These are phyloP conservation scores for Rhagoletis pomonella DNA, from an alignment of 1,140 invertebrate species.

Conservation along the genomic window DNA sequence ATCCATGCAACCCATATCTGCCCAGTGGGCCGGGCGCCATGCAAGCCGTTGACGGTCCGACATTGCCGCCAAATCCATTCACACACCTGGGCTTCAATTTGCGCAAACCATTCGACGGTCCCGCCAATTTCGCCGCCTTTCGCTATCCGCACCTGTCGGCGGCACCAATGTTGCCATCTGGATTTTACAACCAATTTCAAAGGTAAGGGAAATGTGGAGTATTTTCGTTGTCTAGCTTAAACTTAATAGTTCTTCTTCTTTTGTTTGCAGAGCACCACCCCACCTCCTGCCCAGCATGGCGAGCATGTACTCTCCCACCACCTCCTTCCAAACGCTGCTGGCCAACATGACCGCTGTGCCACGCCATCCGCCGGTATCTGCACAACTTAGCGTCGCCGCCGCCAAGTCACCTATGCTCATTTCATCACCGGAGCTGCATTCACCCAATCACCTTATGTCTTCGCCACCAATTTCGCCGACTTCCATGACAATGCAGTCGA, in stretches of 20 bases:
- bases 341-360: constrained; percentile 83
- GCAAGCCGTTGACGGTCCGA: constrained; percentile 81
- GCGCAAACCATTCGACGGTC: constrained; percentile 86
- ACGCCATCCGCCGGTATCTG: constrained; percentile 75
- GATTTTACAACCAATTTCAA: constrained; percentile 74
- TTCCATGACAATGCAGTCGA: constrained; percentile 73
- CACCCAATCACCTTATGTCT: constrained; percentile 69
- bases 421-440: constrained; percentile 72
- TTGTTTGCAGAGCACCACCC: constrained; percentile 78
- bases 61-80: constrained; percentile 85
- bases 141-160: constrained; percentile 77
- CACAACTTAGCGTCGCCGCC: constrained; percentile 62
- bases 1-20: constrained; percentile 92
- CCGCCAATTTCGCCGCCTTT: constrained; percentile 78
- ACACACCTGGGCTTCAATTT: constrained; percentile 83
- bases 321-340: constrained; percentile 88
- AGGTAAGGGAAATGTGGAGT: constrained; percentile 69
- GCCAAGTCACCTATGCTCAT: constrained; percentile 68
- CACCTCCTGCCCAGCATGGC: constrained; percentile 80
- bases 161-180: constrained; percentile 74
- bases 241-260: no score
- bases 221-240: no score
- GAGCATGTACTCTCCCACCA: constrained; percentile 79
- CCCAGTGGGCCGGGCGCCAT: constrained; percentile 77
- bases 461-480: constrained; percentile 78